Conservation (phyloP, 2,888 invertebrate species). For the Metacarcinus magister region DNA sequence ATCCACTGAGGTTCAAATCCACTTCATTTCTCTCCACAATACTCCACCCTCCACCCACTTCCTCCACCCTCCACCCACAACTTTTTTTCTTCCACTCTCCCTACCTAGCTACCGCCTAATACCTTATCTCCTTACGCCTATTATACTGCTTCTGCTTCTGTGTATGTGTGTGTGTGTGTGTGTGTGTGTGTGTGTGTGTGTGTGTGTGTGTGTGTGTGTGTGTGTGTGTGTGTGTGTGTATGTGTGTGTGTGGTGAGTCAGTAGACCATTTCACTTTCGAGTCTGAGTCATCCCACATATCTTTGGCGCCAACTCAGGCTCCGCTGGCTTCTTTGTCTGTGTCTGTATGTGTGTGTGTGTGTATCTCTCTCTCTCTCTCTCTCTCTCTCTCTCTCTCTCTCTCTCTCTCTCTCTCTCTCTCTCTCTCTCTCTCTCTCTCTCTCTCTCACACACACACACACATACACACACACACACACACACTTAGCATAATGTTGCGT, state of each 20-base stretch:
- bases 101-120: neutral
- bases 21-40: neutral
- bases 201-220: too few species aligned
- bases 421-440: neutral
- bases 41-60: neutral
- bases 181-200: constrained; percentile 28
- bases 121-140: neutral
- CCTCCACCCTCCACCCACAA: neutral
- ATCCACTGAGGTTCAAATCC: neutral
- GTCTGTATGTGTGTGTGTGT: constrained; percentile 22
- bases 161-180: neutral
- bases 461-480: constrained; percentile 54
- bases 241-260: neutral
- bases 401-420: constrained; percentile 51
- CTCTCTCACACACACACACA: constrained; percentile 50
- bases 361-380: neutral
- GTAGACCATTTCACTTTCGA: neutral
- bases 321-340: neutral
- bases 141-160: neutral
- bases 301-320: neutral
- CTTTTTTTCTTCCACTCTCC: neutral
- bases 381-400: constrained; percentile 59
- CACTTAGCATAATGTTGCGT: neutral
- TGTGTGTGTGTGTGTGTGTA: too few species aligned
- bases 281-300: constrained; percentile 5